Percentiles rank a stretch among this genome's conserved stretches.
Conservation (phyloP, 2,797 vertebrate species). For the Lophotriccus pileatus region DNA sequence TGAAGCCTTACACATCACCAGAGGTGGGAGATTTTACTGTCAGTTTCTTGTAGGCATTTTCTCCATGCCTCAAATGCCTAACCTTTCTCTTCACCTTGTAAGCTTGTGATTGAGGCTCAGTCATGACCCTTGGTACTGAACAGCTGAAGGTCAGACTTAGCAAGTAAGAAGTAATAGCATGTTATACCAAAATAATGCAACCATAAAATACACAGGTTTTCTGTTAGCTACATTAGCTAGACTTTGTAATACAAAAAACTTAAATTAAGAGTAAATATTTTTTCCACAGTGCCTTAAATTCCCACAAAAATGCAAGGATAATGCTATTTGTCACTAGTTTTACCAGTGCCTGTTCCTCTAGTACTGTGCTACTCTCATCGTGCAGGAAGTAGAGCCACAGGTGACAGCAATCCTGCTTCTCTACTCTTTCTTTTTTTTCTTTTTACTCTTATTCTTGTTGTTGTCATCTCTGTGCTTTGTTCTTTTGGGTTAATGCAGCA, state of each 20-base stretch:
- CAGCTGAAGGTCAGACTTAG: background rate
- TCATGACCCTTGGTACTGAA: background rate
- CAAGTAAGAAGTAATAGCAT: background rate
- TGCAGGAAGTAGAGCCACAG: background rate
- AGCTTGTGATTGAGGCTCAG: background rate
- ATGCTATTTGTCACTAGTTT: background rate
- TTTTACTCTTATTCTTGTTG: background rate
- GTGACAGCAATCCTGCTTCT: background rate
- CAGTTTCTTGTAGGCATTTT: background rate
- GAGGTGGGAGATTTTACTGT: background rate
- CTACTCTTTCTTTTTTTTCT: background rate
- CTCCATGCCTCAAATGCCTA: background rate
- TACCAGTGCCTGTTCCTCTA: background rate
- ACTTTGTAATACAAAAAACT: background rate
- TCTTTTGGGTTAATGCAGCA: conserved; percentile 36
- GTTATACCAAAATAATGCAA: background rate
- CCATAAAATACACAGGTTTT: background rate
- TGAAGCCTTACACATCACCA: background rate
- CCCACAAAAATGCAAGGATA: background rate
- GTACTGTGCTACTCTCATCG: background rate
- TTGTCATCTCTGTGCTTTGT: background rate
- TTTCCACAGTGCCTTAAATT: background rate
- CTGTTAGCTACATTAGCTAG: background rate
- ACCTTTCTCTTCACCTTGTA: background rate
- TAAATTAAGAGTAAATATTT: background rate